Conservation (phyloP, 2,113 vertebrate genomes). For the Pelmatolapia mariae region DNA sequence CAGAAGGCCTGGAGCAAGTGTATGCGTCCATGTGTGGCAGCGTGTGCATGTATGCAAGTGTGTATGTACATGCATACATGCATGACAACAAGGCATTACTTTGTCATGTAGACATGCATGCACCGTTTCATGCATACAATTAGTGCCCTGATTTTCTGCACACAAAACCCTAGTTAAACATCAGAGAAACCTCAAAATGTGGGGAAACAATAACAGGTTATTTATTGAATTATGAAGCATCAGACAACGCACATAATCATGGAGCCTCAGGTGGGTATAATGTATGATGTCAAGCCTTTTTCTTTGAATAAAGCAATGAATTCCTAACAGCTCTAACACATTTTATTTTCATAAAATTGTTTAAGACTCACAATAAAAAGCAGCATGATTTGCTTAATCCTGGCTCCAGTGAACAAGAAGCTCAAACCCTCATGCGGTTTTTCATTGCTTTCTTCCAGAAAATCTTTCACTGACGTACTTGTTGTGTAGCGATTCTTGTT, state of each 20-base stretch:
- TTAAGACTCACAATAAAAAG: background rate
- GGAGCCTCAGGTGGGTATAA: background rate
- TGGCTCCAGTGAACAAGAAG: background rate
- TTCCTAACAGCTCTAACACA: background rate
- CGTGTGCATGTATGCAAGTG: background rate
- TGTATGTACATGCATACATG: background rate
- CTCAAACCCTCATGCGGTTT: fast-evolving
- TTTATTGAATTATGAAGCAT: background rate
- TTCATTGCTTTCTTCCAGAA: background rate
- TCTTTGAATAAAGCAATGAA: background rate
- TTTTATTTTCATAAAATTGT: background rate
- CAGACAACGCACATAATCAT: background rate
- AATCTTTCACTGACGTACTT: background rate
- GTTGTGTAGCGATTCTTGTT: background rate
- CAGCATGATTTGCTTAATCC: background rate
- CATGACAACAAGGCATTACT: background rate
- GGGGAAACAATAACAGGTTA: background rate
- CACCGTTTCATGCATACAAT: background rate
- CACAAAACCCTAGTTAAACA: background rate
- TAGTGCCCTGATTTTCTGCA: background rate
- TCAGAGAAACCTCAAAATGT: background rate
- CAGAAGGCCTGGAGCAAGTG: background rate
- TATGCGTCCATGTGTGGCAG: background rate
- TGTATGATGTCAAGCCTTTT: background rate
- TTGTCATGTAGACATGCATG: background rate